Evolutionary conservation across 1,140 invertebrate species (phyloP).

Genomic region (Diabrotica undecimpunctata): DNA sequence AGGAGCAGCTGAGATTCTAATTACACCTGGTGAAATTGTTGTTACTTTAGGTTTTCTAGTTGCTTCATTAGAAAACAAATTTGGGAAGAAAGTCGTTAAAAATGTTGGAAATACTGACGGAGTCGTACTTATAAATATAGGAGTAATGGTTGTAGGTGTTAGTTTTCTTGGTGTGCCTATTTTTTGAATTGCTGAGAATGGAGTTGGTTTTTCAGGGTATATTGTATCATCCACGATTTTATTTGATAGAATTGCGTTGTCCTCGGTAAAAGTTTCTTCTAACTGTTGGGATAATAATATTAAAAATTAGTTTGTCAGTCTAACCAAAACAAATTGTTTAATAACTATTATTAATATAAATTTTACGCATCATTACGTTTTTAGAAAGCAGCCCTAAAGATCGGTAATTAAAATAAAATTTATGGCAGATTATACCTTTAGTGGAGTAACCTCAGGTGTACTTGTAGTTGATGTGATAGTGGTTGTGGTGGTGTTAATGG

Average conservation of each 20-base stretch:
- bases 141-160: conserved; percentile 23
- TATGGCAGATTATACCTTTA: too few relatives aligned
- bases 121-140: background rate
- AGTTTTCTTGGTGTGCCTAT: conserved; percentile 20
- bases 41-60: background rate
- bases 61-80: conserved; percentile 22
- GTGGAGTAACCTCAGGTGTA: conserved; percentile 27
- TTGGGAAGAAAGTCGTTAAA: conserved; percentile 32
- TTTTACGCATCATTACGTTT: too few relatives aligned
- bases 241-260: background rate
- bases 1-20: conserved; percentile 11
- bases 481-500: conserved; percentile 4
- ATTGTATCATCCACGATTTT: background rate
- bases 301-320: too few relatives aligned
- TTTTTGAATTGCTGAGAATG: conserved; percentile 23
- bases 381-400: too few relatives aligned
- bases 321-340: too few relatives aligned
- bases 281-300: too few relatives aligned
- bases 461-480: conserved; percentile 38
- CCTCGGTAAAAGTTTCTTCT: background rate
- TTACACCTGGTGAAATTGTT: background rate
- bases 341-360: too few relatives aligned
- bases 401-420: too few relatives aligned
- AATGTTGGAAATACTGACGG: conserved; percentile 24
- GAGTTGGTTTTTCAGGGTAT: conserved; percentile 25